phyloP scores from a whole-genome alignment of 1,140 invertebrate species.

The Drosophila ironensis region DNA sequence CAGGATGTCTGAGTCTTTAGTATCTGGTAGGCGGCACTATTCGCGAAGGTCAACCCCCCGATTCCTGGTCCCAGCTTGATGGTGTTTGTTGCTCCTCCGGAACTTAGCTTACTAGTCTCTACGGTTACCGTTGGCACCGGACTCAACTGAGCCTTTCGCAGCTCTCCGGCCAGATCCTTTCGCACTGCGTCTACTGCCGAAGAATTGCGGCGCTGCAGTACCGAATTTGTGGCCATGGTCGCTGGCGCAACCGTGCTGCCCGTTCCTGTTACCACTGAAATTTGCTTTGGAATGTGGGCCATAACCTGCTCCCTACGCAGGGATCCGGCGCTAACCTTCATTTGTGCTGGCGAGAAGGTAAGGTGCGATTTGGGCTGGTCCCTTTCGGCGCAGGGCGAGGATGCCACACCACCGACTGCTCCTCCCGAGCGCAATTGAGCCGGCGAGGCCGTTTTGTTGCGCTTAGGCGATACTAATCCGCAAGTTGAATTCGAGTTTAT shows the following conservation, averaged over 20 bases:
- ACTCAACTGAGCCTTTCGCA: conserved; percentile 55
- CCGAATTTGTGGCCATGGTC: conserved; percentile 69
- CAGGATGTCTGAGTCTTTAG: conserved; percentile 69
- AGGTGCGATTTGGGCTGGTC: conserved; percentile 85
- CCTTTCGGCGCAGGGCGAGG: conserved; percentile 57
- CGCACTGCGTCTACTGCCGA: conserved; percentile 71
- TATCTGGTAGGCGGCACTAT: conserved; percentile 76
- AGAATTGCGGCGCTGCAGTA: conserved; percentile 59
- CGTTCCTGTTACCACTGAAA: conserved; percentile 66
- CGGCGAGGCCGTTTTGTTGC: conserved; percentile 30
- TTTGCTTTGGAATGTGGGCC: conserved; percentile 84
- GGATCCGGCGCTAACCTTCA: conserved; percentile 83
- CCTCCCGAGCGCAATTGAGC: conserved; percentile 39
- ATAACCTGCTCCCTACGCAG: conserved; percentile 79
- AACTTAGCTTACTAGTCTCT: conserved; percentile 38
- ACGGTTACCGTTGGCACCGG: conserved; percentile 11
- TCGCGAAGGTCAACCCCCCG: conserved; percentile 81
- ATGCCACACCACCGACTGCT: conserved; percentile 22
- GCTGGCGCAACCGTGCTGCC: conserved; percentile 51
- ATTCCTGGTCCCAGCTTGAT: conserved; percentile 80
- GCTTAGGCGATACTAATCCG: conserved; percentile 40
- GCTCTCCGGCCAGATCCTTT: conserved; percentile 68
- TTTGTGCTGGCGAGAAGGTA: conserved; percentile 86
- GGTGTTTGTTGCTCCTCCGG: conserved; percentile 49
- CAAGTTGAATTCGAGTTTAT: conserved; percentile 62